Evolutionary conservation across 2,888 invertebrate genomes (phyloP).

Genomic region (Seira sanloemensis): DNA sequence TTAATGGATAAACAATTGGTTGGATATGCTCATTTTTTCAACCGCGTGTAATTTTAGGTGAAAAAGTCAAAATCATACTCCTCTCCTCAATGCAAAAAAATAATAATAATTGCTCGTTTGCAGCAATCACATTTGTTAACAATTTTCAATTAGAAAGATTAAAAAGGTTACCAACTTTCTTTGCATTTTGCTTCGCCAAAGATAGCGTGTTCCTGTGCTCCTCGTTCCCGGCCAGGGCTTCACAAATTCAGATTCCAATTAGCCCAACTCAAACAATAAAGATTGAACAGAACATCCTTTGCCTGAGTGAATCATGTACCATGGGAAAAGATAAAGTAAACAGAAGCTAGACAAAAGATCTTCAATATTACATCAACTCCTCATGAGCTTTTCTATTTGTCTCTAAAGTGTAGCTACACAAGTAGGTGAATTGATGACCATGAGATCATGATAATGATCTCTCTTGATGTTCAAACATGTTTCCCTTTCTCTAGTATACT

Average conservation of each 20-base stretch:
- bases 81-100: no score
- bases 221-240: no score
- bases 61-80: no score
- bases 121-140: no score
- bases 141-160: no score
- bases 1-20: no score
- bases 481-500: neutral
- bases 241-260: conserved; percentile 73
- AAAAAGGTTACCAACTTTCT: no score
- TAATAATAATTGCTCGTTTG: no score
- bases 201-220: no score
- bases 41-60: no score
- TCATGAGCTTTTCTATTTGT: neutral
- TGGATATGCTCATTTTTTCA: no score
- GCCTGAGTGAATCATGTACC: conserved; percentile 46
- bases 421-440: neutral
- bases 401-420: neutral
- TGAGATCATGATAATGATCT: neutral
- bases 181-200: no score
- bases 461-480: neutral
- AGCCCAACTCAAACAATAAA: conserved; percentile 72
- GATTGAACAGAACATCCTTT: conserved; percentile 58
- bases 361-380: neutral
- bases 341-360: conserved; percentile 23
- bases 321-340: conserved; percentile 61